Conservation (phyloP, 2,797 vertebrate species). For the Pantherophis alleghaniensis region DNA sequence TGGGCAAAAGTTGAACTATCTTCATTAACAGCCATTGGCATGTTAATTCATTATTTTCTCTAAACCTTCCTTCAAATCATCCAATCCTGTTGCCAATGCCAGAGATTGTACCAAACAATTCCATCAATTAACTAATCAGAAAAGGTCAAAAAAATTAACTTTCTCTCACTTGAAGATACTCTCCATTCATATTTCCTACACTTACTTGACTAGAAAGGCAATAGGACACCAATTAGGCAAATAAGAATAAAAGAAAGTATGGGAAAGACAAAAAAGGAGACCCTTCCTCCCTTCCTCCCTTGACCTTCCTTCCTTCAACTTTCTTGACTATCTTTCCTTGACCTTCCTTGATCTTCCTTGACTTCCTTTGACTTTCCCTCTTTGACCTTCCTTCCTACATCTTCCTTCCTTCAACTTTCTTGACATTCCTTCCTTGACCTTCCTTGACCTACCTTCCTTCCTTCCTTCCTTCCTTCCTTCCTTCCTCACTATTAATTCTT, state of each 20-base stretch:
- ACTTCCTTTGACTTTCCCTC: not conserved
- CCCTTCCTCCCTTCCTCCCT: not conserved
- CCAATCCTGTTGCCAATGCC: not conserved
- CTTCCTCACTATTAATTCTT: not conserved
- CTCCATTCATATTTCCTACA: not conserved
- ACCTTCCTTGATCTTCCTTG: not conserved
- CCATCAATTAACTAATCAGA: not conserved
- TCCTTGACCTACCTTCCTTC: too few relatives aligned
- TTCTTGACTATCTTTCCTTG: too few relatives aligned
- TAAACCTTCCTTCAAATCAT: not conserved
- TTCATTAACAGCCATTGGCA: not conserved
- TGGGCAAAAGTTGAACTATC: not conserved
- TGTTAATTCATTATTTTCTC: not conserved
- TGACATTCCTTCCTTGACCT: not conserved
- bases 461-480: too few relatives aligned
- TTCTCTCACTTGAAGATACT: not conserved
- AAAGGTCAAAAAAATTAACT: not conserved
- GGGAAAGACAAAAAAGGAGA: not conserved
- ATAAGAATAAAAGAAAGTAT: not conserved
- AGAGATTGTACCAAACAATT: not conserved
- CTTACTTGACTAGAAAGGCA: not conserved
- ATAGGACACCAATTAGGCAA: not conserved
- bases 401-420: too few relatives aligned
- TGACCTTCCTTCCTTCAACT: too few relatives aligned
- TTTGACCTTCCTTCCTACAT: not conserved